These are phyloP conservation scores for Notodonta ziczac DNA, from an alignment of 2,888 invertebrate genomes.

Conservation along the genomic window DNA sequence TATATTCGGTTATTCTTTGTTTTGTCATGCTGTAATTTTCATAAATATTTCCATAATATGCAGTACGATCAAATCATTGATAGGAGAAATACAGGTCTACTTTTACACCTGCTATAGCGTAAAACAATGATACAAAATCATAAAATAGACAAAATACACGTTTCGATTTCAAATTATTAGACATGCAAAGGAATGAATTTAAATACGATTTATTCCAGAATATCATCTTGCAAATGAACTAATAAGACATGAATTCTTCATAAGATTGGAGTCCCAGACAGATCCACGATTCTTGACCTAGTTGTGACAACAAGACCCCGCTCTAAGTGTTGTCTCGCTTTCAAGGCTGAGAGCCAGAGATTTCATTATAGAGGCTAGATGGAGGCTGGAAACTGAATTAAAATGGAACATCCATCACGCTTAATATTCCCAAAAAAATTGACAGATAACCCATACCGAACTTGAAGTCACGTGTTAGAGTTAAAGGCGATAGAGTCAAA, in stretches of 20 bases:
- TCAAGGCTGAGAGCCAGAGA: background rate
- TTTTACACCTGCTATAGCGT: background rate
- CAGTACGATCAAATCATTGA: no score
- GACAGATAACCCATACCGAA: background rate
- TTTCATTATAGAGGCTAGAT: background rate
- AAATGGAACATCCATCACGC: background rate
- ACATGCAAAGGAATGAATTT: background rate
- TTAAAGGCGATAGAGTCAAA: no score
- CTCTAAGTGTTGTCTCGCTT: background rate
- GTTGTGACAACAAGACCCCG: background rate
- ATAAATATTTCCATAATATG: no score
- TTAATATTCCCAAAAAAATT: background rate
- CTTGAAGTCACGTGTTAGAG: no score
- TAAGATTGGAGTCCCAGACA: background rate
- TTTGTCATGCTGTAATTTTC: no score
- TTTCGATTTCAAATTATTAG: no score
- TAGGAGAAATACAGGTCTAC: background rate
- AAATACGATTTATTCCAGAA: no score
- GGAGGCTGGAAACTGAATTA: background rate
- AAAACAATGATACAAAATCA: no score
- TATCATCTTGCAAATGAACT: no score
- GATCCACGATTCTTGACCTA: constrained; percentile 1
- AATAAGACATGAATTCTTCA: background rate
- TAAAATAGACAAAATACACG: no score
- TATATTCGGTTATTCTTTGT: background rate